Conservation (phyloP, 2,797 vertebrate species). For the Hippocampus kuda region DNA sequence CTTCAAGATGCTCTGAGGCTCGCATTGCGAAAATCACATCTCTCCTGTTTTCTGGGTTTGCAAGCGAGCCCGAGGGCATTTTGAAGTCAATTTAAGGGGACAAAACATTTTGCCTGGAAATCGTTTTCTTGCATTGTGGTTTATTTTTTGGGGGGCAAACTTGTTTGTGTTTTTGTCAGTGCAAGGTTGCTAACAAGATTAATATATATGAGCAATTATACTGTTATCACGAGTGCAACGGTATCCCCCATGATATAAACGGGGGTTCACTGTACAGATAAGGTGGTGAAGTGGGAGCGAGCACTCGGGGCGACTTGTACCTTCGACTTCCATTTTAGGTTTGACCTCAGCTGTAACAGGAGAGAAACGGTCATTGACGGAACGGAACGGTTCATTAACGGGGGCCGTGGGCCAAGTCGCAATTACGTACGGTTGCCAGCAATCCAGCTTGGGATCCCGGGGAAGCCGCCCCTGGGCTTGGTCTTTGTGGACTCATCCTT, state of each 20-base stretch:
- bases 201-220: too few species aligned
- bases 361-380: conserved; percentile 36
- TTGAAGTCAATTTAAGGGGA: too few species aligned
- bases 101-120: too few species aligned
- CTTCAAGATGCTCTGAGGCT: too few species aligned
- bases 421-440: conserved; percentile 65
- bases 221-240: not conserved
- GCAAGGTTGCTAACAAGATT: too few species aligned
- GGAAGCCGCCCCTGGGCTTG: conserved; percentile 61
- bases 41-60: too few species aligned
- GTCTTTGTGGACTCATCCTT: conserved; percentile 70
- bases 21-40: too few species aligned
- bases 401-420: not conserved
- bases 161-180: too few species aligned
- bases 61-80: too few species aligned
- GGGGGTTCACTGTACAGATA: conserved; percentile 12
- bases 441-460: conserved; percentile 70
- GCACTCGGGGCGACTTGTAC: conserved; percentile 55
- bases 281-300: conserved; percentile 1
- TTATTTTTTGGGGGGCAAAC: too few species aligned
- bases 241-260: conserved; percentile 13
- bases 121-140: too few species aligned
- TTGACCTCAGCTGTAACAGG: conserved; percentile 73
- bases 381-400: not conserved
- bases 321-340: conserved; percentile 74